Conservation (phyloP, 2,888 invertebrate genomes). For the Mesorhabditis belari region DNA sequence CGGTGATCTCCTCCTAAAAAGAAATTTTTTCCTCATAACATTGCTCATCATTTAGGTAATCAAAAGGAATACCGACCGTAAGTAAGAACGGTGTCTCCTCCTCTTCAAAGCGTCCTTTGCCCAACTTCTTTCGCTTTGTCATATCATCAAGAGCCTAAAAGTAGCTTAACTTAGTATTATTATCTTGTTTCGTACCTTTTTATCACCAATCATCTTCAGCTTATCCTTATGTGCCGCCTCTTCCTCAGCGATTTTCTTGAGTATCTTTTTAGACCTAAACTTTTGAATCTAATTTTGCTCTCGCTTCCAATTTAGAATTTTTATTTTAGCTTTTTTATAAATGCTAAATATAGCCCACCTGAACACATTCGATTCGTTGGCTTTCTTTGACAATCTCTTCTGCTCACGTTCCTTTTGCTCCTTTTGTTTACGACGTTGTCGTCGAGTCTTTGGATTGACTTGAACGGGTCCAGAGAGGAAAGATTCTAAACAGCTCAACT, state of each 20-base stretch:
- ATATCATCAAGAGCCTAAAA: conserved; percentile 1
- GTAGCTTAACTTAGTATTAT: background rate
- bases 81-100: conserved; percentile 25
- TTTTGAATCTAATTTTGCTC: too few species aligned
- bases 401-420: background rate
- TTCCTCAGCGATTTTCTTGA: conserved; percentile 20
- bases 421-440: background rate
- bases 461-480: background rate
- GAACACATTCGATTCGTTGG: background rate
- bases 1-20: conserved; percentile 21
- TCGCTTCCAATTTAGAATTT: background rate
- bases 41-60: background rate
- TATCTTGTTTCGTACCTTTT: conserved; percentile 14
- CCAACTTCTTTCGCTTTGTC: conserved; percentile 17
- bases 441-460: background rate
- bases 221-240: conserved; percentile 11
- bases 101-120: conserved; percentile 23
- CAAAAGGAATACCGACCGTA: conserved; percentile 1
- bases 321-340: too few species aligned
- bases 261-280: conserved; percentile 23
- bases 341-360: too few species aligned
- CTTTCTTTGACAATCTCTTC: background rate
- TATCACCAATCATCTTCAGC: conserved; percentile 5
- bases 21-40: background rate
- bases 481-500: background rate